Evolutionary conservation across 2,113 vertebrate species (phyloP).

Genomic region (Myocastor coypus): DNA sequence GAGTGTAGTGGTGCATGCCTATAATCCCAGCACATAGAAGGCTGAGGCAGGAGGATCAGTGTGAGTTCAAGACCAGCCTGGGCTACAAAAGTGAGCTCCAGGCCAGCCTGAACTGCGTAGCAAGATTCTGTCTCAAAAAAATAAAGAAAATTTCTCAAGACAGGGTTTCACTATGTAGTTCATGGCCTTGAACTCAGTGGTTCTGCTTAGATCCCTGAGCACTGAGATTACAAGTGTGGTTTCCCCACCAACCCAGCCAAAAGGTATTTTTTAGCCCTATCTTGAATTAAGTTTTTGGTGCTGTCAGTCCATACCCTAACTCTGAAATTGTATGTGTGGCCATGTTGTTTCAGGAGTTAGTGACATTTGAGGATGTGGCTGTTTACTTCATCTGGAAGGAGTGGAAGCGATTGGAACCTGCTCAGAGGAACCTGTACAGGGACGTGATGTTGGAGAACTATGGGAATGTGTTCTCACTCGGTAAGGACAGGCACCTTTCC

Average conservation of each 20-base stretch:
- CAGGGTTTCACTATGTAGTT: background rate
- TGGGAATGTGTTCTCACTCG: slow-evolving; percentile 75
- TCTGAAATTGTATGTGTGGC: background rate
- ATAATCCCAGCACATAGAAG: no score
- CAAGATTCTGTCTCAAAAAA: no score
- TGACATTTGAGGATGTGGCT: slow-evolving; percentile 82
- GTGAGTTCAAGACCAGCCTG: no score
- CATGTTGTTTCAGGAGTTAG: slow-evolving; percentile 70
- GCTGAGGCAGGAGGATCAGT: no score
- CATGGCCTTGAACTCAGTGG: background rate
- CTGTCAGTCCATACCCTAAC: background rate
- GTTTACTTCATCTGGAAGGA: slow-evolving; percentile 81
- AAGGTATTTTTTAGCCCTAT: background rate
- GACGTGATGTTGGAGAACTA: slow-evolving; percentile 84
- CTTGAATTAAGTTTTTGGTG: background rate
- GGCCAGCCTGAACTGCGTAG: no score
- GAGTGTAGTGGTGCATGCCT: no score
- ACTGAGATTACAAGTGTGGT: background rate
- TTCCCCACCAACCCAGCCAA: background rate
- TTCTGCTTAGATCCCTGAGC: background rate
- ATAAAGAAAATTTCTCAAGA: background rate
- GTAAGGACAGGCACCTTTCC: slow-evolving; percentile 47
- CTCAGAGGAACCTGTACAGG: slow-evolving; percentile 78
- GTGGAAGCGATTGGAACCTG: slow-evolving; percentile 80
- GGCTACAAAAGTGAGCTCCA: no score